Evolutionary conservation across 2,797 vertebrate species (phyloP), one percentile per base, ranked within the genome.

Genomic region (Apodemus agrarius): DNA sequence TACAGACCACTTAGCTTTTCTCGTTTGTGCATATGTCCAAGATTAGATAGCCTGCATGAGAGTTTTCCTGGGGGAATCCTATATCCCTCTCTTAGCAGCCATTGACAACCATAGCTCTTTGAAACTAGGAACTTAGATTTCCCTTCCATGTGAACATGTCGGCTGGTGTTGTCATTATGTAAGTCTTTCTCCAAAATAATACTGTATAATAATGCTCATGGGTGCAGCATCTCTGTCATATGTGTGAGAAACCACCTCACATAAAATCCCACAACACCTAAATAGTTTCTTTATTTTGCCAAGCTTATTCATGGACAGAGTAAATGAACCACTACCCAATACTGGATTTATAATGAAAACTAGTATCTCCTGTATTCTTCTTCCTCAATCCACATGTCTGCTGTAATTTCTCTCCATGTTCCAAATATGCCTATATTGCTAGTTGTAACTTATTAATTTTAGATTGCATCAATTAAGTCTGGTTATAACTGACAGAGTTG

Each of bases 291-390:
- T 59, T 88, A 65, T 94, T 92, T 76, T 79, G 88, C 85, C 72
- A 81, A 59, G 69, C 9, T 83, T 78, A 96, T 76, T 92, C 37
- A 89, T 72, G 4, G 8, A 82, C 11, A 94, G 1, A 19, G 4
- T 79, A 29, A 74, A 24, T 75, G 61, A 87, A 83, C 72, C 3
- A 67, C 69, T 86, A 69, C 1, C 34, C 4, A 72, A 59, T 37
- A 52, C 16, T 85, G 34, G 54, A 59, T 65, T 95, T 92, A 65
- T 72, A 90, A 92, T 76, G 6, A 84, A 90, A 91, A 94, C 69
- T 14, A 54, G 1, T 79, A 79, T 19, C 86, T 59, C 31, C 7
- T 90, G 1, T 26, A 63, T 86, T 80, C 31, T 95, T 92, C 34
- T 81, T 43, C 8, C n/a, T 29, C 26, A 61, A 63, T 57, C 16